Percentiles rank a stretch among this genome's conserved stretches.
phyloP scores from a whole-genome alignment of 2,113 vertebrate species.

The Pungitius pungitius region DNA sequence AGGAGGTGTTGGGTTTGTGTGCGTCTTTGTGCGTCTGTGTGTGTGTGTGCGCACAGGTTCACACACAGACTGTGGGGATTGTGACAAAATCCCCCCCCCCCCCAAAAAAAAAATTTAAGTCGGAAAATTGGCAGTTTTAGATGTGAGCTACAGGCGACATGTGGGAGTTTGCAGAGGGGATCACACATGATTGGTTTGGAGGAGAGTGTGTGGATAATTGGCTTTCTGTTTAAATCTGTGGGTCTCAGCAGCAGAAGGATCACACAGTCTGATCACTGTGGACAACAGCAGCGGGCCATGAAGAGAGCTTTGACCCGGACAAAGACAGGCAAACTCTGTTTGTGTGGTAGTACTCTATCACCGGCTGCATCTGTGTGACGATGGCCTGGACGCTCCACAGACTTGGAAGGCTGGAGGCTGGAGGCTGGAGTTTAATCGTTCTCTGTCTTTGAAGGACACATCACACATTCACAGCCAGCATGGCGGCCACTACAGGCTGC shows the following conservation, averaged over 20 bases:
- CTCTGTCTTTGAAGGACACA: slow-evolving; percentile 44
- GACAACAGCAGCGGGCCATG: slow-evolving; percentile 42
- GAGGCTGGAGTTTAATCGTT: slow-evolving; percentile 39
- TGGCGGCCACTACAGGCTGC: background rate
- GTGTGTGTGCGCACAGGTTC: slow-evolving; percentile 4
- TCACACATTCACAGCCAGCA: slow-evolving; percentile 43
- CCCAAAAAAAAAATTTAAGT: slow-evolving; percentile 35
- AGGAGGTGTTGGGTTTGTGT: slow-evolving; percentile 10
- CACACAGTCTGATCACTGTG: slow-evolving; percentile 60
- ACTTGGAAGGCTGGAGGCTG: slow-evolving; percentile 15
- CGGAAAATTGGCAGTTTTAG: slow-evolving; percentile 16
- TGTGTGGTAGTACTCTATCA: slow-evolving; percentile 19
- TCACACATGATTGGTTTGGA: slow-evolving; percentile 29
- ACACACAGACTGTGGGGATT: slow-evolving; percentile 27
- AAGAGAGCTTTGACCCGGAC: slow-evolving; percentile 63
- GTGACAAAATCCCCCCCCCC: slow-evolving; percentile 2
- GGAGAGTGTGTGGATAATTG: slow-evolving; percentile 49
- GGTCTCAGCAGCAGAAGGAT: slow-evolving; percentile 52
- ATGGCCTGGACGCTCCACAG: slow-evolving; percentile 3
- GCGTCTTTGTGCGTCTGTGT: slow-evolving; percentile 22
- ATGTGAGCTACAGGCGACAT: slow-evolving; percentile 19
- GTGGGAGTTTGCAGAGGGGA: slow-evolving; percentile 27
- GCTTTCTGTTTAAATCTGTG: slow-evolving; percentile 44
- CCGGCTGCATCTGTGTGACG: slow-evolving; percentile 15
- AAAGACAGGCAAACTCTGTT: slow-evolving; percentile 24